These are phyloP conservation scores for Agonopterix arenella DNA, from an alignment of 2,888 invertebrate species.

Conservation along the genomic window DNA sequence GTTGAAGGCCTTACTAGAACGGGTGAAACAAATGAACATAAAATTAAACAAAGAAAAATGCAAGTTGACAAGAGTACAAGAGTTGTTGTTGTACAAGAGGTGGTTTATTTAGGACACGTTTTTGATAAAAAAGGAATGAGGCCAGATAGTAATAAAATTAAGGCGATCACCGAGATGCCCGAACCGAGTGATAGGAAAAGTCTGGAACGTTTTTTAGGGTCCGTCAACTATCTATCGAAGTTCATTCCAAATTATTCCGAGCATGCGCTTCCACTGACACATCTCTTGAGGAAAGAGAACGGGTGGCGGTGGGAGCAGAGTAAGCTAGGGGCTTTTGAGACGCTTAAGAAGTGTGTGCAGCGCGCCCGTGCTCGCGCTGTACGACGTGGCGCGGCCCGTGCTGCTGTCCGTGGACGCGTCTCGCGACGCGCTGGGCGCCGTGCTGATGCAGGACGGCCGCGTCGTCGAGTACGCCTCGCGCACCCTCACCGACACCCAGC, in stretches of 20 bases:
- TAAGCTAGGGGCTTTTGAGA: slow-evolving; percentile 1
- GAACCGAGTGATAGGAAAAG: slow-evolving; percentile 10
- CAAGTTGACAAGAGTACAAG: too few relatives aligned
- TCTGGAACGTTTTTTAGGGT: slow-evolving; percentile 15
- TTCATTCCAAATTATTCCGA: slow-evolving; percentile 14
- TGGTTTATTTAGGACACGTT: slow-evolving; percentile 16
- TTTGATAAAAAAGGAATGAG: slow-evolving; percentile 15
- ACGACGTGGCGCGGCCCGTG: slow-evolving; percentile 3
- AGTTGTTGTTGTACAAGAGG: slow-evolving; percentile 11
- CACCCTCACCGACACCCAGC: slow-evolving; percentile 2
- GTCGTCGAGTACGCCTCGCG: slow-evolving; percentile 18
- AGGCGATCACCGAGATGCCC: slow-evolving; percentile 15
- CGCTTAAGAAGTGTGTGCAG: slow-evolving; percentile 2
- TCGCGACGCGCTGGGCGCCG: slow-evolving; percentile 15
- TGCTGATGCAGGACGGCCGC: slow-evolving; percentile 15
- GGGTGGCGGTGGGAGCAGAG: slow-evolving; percentile 8
- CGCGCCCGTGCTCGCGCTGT: slow-evolving; percentile 13
- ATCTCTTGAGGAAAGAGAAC: slow-evolving; percentile 12
- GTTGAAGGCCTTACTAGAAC: slow-evolving; percentile 10
- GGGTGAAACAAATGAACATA: slow-evolving; percentile 11
- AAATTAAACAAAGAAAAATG: slow-evolving; percentile 17
- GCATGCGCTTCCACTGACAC: slow-evolving; percentile 1
- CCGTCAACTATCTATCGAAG: slow-evolving; percentile 11
- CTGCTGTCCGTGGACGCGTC: slow-evolving; percentile 16
- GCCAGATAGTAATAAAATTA: slow-evolving; percentile 11